Base-by-base conservation (phyloP, 2,888 invertebrate species). In the Erynnis tages region DNA sequence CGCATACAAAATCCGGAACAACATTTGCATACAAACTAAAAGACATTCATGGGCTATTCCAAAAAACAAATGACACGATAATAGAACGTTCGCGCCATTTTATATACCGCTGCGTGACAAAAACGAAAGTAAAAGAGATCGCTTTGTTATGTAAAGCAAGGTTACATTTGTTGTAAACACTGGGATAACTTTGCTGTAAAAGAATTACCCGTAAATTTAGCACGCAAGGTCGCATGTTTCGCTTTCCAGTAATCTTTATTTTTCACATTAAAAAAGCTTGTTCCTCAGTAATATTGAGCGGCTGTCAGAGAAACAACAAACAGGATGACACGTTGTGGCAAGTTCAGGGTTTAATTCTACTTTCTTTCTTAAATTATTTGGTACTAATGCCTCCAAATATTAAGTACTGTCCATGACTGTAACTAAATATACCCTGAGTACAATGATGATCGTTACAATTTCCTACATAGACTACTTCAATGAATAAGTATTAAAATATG, bases 151-250 rank as follows among this genome's bases (percentile, higher is more conserved):
- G 34, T 25, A 11, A 32, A 45, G 16, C 25, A 35, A 25, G 16
- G 16, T 16, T 27, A 27, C 10, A 40, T n/a, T n/a, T 27, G n/a
- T 30, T 43, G 44, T 48, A 37, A 19, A 55, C 48, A 45, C 23
- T 17, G 30, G 46, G 16, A 45, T 4, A 17, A 16, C 40, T 49
- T 40, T 30, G 25, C 44, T 44, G 43, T 55, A 11, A 47, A 55
- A 44, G 21, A 46, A 48, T 35, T 37, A 46, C 50, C 27, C 50
- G 50, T 55, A 47, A 47, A 38, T 48, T 38, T 23, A 55, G 47
- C 74, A 76, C 72, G 76, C 74, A 44, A 74, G 38, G 54, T 71
- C 44, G 58, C 75, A 73, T 76, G 75, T 61, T 64, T 55, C 55
- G 48, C 44, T 53, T 46, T 58, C 65, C 63, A 69, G 67, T 68